Conservation (phyloP, 2,113 vertebrate species). For the Oreocharis arfaki region DNA sequence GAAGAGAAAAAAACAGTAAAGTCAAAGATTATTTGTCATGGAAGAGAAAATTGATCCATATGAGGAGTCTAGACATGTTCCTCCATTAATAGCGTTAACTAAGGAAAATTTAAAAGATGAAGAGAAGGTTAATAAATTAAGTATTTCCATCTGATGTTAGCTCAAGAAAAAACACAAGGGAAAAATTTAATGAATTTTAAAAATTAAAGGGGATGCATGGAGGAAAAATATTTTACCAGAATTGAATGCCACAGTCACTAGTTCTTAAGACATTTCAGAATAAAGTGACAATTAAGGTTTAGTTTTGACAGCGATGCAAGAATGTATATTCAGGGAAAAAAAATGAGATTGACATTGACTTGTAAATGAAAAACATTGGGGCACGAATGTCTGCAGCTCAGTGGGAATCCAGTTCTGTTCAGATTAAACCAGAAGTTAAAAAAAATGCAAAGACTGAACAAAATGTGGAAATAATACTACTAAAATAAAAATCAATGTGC, state of each 20-base stretch:
- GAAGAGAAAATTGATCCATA: not conserved
- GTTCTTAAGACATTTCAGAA: not conserved
- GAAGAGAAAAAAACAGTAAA: not conserved
- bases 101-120: not conserved
- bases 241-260: not conserved
- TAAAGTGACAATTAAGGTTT: not conserved
- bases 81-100: not conserved
- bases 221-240: not conserved
- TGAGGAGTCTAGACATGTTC: not conserved
- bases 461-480: not conserved
- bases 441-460: not conserved
- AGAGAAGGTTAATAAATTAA: not conserved
- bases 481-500: not conserved
- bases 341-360: not conserved
- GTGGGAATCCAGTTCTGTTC: not conserved
- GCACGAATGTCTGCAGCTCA: not conserved
- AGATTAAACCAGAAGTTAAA: not conserved
- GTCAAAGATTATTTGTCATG: not conserved
- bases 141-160: not conserved
- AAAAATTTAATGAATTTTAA: not conserved
- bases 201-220: not conserved
- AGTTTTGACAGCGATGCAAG: not conserved
- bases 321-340: not conserved
- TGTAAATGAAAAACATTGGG: not conserved
- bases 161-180: not conserved